Evolutionary conservation across 2,888 invertebrate species (phyloP), one percentile per base, ranked within the genome.

Genomic region (Drosophila engyochracea): DNA sequence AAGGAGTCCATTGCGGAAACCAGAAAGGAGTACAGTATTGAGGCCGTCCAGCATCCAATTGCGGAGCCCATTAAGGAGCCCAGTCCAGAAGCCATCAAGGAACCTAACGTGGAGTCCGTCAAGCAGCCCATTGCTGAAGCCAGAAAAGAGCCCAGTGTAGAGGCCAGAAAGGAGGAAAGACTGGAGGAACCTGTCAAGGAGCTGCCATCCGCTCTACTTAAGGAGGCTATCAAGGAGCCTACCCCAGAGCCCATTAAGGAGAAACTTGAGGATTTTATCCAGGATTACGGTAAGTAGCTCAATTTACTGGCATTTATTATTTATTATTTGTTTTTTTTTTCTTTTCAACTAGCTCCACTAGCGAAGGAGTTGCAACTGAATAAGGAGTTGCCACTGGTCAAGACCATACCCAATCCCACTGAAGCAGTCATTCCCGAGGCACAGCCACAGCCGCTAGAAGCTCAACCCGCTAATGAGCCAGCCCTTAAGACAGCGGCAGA

Each of bases 211-310:
- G 58, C 22, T 44, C 31, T 44, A 9, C 4, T 75, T 7, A 90
- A 88, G 35, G 74, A 76, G 68, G 77, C 44, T 31, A 55, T 55
- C 22, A 84, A 83, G 66, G 65, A 72, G 16, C 74, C 81, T 55
- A 47, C 61, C n/a, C 41, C n/a, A 7, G 57, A 57, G 25, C 61
- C 61, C 53, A 22, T 74, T n/a, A 82, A 58, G 31, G 76, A 79
- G 30, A 25, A 57, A 37, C 39, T 41, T 25, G 49, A 49, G 33
- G 67, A 68, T 6, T 10, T 7, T 12, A 19, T 58, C n/a, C 37
- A 58, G 41, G 41, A 58, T n/a, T 79, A 81, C 16, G 47, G 90
- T 89, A 70, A 81, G 84, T 82, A 22, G 25, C 19, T 58, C 2
- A 16, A 44, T 5, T 14, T 28, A 33, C 30, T 19, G 2, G 0